Evolutionary conservation across 2,113 vertebrate species (phyloP), one percentile per base, ranked within the genome.

Genomic region (Ailurus styani): DNA sequence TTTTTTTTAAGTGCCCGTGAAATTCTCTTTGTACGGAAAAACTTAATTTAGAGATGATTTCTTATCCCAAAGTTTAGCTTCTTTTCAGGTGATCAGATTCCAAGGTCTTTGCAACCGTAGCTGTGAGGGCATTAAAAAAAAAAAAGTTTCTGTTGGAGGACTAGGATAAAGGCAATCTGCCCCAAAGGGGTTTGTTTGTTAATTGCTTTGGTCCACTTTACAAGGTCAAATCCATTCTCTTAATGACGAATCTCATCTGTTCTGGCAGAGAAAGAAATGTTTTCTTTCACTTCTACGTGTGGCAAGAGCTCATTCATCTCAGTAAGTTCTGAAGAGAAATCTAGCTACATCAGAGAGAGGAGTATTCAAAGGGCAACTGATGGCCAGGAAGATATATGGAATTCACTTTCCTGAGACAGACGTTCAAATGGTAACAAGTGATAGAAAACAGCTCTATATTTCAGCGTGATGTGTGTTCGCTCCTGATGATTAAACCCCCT

Each of bases 171-270:
- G 98, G 98, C 98, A 97, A 98, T 98, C 97, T 98, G 94, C 64
- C 98, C 98, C 98, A 97, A 96, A 99, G 98, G 98, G 98, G 98
- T 99, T 99, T 99, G 99, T 99, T 99, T 99, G 99, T 99, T 99
- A 99, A 99, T 99, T 99, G 98, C 99, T 99, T 99, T 98, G 98
- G 99, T 99, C 99, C 99, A 99, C 99, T 99, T 99, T 99, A 98
- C 99, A 98, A 99, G 99, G 99, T 99, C 99, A 99, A 99, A 99
- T 99, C 99, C 99, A 99, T 99, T 99, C 99, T 99, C 98, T 98
- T 99, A 99, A 99, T 99, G 99, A 99, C 99, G 99, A 99, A 99
- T 99, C 99, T 99, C 99, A 99, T 99, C 99, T 99, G 99, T 98
- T 99, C 98, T 99, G 98, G 98, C 98, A 98, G 97, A 98, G 98